A percentile compares a stretch with the other conserved stretches of the same genome.
Conservation (phyloP, 1,140 invertebrate species). For the Harpegnathos saltator region DNA sequence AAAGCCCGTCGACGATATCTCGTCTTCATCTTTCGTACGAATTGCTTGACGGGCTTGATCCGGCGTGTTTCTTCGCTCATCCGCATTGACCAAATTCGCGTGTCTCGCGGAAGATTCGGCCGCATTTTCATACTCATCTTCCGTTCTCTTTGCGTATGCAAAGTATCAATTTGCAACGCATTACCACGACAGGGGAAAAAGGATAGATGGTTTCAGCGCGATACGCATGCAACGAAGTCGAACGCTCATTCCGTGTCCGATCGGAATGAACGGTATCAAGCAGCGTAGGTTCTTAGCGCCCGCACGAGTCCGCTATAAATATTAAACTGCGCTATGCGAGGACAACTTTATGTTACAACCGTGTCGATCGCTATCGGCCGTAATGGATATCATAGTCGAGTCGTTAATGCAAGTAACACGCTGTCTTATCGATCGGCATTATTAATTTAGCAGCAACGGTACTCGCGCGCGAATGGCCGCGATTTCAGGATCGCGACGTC, state of each 20-base stretch:
- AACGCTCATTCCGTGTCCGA: not conserved
- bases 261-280: conserved; percentile 8
- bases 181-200: not conserved
- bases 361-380: conserved; percentile 28
- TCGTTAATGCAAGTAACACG: conserved; percentile 36
- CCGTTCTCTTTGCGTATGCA: not conserved
- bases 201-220: not conserved
- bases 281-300: conserved; percentile 7
- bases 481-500: conserved; percentile 12
- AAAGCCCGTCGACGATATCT: conserved; percentile 41
- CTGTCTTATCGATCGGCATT: conserved; percentile 45
- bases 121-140: too few species aligned
- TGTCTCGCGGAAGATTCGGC: too few species aligned
- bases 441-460: conserved; percentile 46
- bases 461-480: not conserved
- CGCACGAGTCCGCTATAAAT: conserved; percentile 31
- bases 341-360: conserved; percentile 34
- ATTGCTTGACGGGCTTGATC: too few species aligned
- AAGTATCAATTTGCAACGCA: not conserved
- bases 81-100: not conserved
- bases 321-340: conserved; percentile 23
- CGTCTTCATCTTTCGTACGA: too few species aligned
- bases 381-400: conserved; percentile 24
- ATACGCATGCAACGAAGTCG: not conserved
- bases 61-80: too few species aligned